A percentile compares a stretch with the other conserved stretches of the same genome.
phyloP scores from a whole-genome alignment of 2,113 vertebrate species.

The Xiphophorus hellerii region DNA sequence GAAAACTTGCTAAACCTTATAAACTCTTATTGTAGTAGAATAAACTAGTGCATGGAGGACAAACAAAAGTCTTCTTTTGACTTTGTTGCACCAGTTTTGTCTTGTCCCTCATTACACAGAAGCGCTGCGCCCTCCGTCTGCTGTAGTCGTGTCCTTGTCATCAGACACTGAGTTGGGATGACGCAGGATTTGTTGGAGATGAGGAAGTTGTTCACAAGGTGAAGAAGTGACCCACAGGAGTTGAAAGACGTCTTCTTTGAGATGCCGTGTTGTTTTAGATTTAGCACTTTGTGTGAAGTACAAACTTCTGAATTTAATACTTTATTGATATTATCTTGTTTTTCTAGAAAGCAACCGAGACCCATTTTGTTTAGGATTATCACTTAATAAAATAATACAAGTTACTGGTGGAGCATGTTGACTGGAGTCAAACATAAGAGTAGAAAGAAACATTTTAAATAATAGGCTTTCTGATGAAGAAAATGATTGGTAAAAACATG shows the following conservation, averaged over 20 bases:
- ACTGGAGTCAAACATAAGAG: too few species aligned
- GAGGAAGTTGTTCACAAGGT: conserved; percentile 2
- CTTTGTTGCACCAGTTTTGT: conserved; percentile 2
- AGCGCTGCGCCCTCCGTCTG: neutral
- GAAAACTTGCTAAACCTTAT: too few species aligned
- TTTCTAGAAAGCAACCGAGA: neutral
- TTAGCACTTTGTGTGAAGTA: neutral
- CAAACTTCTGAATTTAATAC: neutral
- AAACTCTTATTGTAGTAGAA: too few species aligned
- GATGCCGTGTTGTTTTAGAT: neutral
- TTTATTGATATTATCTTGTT: neutral
- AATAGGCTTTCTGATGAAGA: too few species aligned
- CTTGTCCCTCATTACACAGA: neutral
- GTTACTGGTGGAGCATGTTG: too few species aligned
- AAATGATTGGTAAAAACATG: too few species aligned
- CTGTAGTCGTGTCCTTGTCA: conserved; percentile 5
- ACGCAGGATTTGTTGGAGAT: conserved; percentile 2
- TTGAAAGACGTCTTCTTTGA: neutral
- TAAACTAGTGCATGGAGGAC: neutral
- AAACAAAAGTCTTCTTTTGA: neutral
- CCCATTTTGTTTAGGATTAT: neutral
- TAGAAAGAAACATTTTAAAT: too few species aligned
- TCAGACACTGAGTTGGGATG: neutral
- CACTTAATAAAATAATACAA: too few species aligned
- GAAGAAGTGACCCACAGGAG: neutral